Evolutionary conservation across 2,797 vertebrate genomes (phyloP).

Genomic region (Borostomias antarcticus): DNA sequence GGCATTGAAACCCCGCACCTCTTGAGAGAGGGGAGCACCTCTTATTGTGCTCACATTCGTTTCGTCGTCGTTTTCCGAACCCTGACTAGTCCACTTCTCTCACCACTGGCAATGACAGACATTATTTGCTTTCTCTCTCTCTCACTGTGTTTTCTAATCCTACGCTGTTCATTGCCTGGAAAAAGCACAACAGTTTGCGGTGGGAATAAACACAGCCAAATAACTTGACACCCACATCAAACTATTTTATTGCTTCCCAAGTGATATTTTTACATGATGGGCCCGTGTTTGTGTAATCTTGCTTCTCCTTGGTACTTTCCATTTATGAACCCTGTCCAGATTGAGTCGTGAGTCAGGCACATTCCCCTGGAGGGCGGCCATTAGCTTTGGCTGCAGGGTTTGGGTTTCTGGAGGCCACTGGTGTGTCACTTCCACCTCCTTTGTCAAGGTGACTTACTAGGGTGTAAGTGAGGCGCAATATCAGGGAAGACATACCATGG

Average conservation of each 20-base stretch:
- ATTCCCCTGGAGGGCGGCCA: slow-evolving; percentile 47
- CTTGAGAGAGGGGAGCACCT: slow-evolving; percentile 15
- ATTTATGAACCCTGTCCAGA: slow-evolving; percentile 56
- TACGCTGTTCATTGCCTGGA: slow-evolving; percentile 27
- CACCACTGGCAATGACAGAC: slow-evolving; percentile 34
- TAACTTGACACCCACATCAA: slow-evolving; percentile 62
- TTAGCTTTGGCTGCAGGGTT: slow-evolving; percentile 28
- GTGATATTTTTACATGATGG: slow-evolving; percentile 59
- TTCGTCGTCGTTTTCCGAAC: slow-evolving; percentile 25
- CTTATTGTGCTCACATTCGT: slow-evolving; percentile 26
- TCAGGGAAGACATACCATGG: slow-evolving; percentile 1
- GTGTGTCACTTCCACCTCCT: slow-evolving; percentile 36
- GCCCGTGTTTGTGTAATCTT: slow-evolving; percentile 72
- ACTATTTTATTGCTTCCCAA: slow-evolving; percentile 58
- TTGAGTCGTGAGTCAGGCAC: slow-evolving; percentile 53
- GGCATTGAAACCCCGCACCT: slow-evolving; percentile 9
- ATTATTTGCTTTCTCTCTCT: slow-evolving; percentile 41
- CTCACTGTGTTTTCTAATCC: slow-evolving; percentile 29
- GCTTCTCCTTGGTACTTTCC: slow-evolving; percentile 73
- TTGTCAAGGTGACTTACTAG: slow-evolving; percentile 52
- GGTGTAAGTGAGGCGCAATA: not conserved
- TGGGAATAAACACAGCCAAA: slow-evolving; percentile 59
- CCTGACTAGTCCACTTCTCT: slow-evolving; percentile 18
- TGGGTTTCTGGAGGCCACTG: slow-evolving; percentile 45
- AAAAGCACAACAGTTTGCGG: slow-evolving; percentile 35